Percentiles rank a stretch among this genome's conserved stretches.
Evolutionary conservation across 1,140 invertebrate species (phyloP).

Genomic region (Pseudoatta argentina): DNA sequence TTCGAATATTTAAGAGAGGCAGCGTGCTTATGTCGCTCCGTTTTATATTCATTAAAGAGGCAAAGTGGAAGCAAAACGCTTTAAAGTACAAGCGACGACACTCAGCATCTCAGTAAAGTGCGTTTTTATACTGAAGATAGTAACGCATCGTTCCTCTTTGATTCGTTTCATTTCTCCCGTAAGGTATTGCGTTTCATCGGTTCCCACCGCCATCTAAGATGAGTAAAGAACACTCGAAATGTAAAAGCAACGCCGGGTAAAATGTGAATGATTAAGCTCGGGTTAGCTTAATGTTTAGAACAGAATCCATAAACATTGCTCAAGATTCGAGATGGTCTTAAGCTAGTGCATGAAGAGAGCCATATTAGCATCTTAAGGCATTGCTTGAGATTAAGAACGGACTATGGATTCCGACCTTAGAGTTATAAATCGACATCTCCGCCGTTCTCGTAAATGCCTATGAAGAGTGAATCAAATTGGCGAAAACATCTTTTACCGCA

Average conservation of each 20-base stretch:
- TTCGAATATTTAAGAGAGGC: constrained; percentile 20
- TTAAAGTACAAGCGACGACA: constrained; percentile 12
- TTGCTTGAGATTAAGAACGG: too few relatives aligned
- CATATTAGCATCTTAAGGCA: too few relatives aligned
- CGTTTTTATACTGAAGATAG: constrained; percentile 34
- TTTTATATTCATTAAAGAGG: constrained; percentile 45
- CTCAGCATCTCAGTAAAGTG: constrained; percentile 17
- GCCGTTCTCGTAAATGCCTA: constrained; percentile 1
- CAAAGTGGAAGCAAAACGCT: constrained; percentile 24
- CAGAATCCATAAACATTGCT: too few relatives aligned
- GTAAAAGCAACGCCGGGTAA: background rate
- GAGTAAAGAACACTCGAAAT: constrained; percentile 19
- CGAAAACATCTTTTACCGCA: constrained; percentile 25
- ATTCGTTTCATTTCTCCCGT: constrained; percentile 43
- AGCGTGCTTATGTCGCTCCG: background rate
- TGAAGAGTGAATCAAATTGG: constrained; percentile 53
- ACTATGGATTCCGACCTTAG: background rate
- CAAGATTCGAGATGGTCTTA: too few relatives aligned
- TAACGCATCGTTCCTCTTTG: constrained; percentile 30
- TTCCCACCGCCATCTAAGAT: constrained; percentile 47
- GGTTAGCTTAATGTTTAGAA: background rate
- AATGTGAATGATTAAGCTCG: constrained; percentile 64
- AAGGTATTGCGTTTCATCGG: constrained; percentile 39
- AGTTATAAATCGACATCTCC: constrained; percentile 50
- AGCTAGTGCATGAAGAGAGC: too few relatives aligned